Evolutionary conservation across 2,888 invertebrate species (phyloP), one percentile per base, ranked within the genome.

Genomic region (Trissolcus japonicus): DNA sequence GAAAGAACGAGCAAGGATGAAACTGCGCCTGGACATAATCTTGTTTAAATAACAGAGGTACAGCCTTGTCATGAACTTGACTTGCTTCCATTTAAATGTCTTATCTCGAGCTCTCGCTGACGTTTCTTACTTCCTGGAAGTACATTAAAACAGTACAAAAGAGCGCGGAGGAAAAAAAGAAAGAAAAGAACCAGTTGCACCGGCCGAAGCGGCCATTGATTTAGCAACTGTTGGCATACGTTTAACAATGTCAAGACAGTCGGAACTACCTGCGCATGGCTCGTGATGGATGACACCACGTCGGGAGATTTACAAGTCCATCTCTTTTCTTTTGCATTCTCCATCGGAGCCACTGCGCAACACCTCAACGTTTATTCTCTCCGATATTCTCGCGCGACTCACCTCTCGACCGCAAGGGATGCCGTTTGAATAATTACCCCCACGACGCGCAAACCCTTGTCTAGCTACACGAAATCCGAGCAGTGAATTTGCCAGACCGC

Each of bases 361-460:
- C 4, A 21, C 51, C 51, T 19, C 6, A 4, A 80, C 68, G 54
- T 73, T 62, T n/a, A n/a, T n/a, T 77, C 76, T 54, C 73, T 61
- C 55, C 74, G 65, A 78, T 77, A 80, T 82, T 81, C 84, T 83
- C 67, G 84, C 84, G 84, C 83, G 83, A 84, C 84, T 84, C 82
- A 11, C 35, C 35, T 35, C 80, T 81, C 71, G 78, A 83, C 83
- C 84, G 82, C 82, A 83, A 84, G 84, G 85, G 86, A 86, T 84
- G 85, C 86, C 85, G 83, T 84, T 87, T 88, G 88, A 88, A 88
- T 88, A 88, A 88, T 88, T 88, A 88, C 84, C 86, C 87, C 85
- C 86, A 81, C 81, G 85, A 82, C 81, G 86, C 82, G 83, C 83
- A 83, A 86, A 83, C 83, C 85, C 84, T 80, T 80, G 83, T 82